Conservation (phyloP, 2,888 invertebrate genomes). For the Liopterus haemorrhoidalis region DNA sequence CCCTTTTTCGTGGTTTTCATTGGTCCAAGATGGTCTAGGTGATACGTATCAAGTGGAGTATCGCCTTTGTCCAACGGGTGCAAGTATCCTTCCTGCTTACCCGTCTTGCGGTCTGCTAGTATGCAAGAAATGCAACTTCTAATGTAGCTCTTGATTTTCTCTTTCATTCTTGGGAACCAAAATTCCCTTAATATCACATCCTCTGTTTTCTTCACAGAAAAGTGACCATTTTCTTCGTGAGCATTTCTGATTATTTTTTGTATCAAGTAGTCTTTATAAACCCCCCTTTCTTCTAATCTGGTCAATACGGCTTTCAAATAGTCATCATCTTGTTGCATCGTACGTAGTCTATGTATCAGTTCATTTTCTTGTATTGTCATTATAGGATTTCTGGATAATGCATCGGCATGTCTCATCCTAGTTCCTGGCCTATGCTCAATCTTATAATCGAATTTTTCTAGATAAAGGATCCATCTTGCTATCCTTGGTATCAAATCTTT, state of each 20-base stretch:
- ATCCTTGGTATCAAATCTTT: too few relatives aligned
- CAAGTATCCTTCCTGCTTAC: constrained; percentile 16
- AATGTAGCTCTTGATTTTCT: constrained; percentile 21
- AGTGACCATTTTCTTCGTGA: constrained; percentile 25
- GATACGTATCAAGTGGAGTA: constrained; percentile 15
- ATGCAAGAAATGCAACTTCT: constrained; percentile 23
- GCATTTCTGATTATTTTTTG: constrained; percentile 15
- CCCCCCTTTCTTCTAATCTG: too few relatives aligned
- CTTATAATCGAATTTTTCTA: too few relatives aligned
- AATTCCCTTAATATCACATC: constrained; percentile 17
- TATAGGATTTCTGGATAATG: too few relatives aligned
- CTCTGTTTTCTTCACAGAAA: constrained; percentile 20
- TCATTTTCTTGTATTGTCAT: too few relatives aligned
- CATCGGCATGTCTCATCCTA: too few relatives aligned
- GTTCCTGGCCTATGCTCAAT: too few relatives aligned
- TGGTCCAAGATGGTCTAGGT: constrained; percentile 22
- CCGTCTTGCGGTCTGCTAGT: constrained; percentile 21
- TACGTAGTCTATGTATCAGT: too few relatives aligned
- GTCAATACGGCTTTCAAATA: too few relatives aligned
- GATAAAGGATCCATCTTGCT: too few relatives aligned
- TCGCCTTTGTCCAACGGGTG: constrained; percentile 20
- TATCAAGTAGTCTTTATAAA: too few relatives aligned
- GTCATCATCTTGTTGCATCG: too few relatives aligned
- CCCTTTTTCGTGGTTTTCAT: constrained; percentile 16
- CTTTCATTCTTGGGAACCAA: constrained; percentile 21